phyloP scores from a whole-genome alignment of 2,113 vertebrate genomes.

The Suricata suricatta region DNA sequence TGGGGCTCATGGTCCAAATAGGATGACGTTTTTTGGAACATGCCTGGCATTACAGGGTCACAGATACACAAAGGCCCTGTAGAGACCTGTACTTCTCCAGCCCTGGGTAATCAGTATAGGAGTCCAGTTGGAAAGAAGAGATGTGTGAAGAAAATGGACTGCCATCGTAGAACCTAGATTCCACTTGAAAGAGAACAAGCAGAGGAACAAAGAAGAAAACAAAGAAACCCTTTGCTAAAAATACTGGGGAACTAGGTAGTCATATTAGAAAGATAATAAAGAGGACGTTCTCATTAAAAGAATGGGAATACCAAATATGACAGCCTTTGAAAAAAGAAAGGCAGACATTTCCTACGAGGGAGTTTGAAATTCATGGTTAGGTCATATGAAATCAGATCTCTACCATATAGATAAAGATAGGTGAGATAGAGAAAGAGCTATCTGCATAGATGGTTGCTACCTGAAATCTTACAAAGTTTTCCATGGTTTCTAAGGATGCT shows the following conservation, averaged over 20 bases:
- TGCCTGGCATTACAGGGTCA: not conserved
- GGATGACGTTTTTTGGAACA: not conserved
- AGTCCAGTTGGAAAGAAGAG: not conserved
- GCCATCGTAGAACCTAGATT: not conserved
- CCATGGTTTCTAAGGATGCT: constrained; percentile 52
- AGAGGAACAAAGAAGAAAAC: not conserved
- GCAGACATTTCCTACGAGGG: not conserved
- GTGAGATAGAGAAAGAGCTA: not conserved
- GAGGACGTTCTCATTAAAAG: not conserved
- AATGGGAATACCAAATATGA: not conserved
- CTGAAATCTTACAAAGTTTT: constrained; percentile 45
- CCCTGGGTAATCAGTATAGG: not conserved
- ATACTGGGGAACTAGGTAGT: not conserved
- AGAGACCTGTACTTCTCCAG: not conserved
- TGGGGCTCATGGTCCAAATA: not conserved
- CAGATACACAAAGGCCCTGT: not conserved
- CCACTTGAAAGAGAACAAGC: not conserved
- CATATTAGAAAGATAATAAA: not conserved
- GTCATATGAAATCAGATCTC: not conserved
- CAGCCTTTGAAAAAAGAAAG: not conserved
- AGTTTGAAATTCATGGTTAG: not conserved
- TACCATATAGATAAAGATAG: not conserved
- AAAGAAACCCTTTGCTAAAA: not conserved
- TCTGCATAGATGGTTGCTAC: constrained; percentile 1
- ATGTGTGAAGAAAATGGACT: not conserved